Evolutionary conservation across 2,113 vertebrate genomes (phyloP).

Genomic region (Jacana jacana): DNA sequence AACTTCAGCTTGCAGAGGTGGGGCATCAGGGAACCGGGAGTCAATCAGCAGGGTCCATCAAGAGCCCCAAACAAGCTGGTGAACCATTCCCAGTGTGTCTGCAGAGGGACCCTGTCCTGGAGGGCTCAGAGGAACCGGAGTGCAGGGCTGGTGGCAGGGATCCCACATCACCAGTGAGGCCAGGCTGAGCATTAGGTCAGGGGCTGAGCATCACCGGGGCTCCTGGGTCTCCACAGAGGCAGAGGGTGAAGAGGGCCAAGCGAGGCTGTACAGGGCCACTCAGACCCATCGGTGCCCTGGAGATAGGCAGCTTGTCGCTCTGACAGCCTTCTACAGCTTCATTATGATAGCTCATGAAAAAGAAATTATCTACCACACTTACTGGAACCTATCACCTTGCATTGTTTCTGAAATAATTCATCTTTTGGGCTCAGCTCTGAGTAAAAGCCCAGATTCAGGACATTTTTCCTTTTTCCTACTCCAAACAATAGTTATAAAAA

Average conservation of each 20-base stretch:
- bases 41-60: accelerated
- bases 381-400: background rate
- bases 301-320: background rate
- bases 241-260: background rate
- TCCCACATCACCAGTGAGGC: accelerated
- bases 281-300: background rate
- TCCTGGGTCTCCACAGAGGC: background rate
- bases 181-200: accelerated
- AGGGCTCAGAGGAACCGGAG: background rate
- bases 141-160: accelerated
- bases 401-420: background rate
- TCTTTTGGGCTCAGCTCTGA: background rate
- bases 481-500: background rate
- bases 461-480: background rate
- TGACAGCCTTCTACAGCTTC: background rate
- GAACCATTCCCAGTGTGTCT: no score
- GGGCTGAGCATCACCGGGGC: background rate
- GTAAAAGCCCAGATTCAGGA: background rate
- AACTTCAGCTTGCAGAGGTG: background rate
- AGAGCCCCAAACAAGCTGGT: accelerated
- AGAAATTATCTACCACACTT: background rate
- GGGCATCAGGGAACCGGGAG: background rate
- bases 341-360: background rate
- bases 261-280: background rate
- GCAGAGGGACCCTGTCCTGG: background rate